Evolutionary conservation across 2,888 invertebrate species (phyloP).

Genomic region (Creontiades dilutus): DNA sequence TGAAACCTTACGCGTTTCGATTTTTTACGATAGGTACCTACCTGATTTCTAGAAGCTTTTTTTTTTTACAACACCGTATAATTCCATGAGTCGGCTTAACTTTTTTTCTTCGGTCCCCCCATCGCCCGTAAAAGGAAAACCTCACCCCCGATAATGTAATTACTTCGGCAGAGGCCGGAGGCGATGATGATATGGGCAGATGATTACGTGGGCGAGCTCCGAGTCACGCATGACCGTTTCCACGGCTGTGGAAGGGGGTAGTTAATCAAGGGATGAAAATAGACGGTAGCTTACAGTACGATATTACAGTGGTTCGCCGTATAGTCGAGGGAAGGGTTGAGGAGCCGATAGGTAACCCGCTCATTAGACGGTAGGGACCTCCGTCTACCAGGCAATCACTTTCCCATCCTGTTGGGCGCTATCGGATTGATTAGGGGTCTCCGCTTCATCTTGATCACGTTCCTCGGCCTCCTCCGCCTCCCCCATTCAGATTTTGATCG

Average conservation of each 20-base stretch:
- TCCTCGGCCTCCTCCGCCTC: constrained; percentile 5
- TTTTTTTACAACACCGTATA: constrained; percentile 22
- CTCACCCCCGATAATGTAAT: constrained; percentile 48
- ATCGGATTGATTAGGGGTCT: constrained; percentile 1
- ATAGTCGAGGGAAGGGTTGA: constrained; percentile 1
- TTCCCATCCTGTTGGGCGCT: constrained; percentile 44
- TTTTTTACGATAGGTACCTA: background rate
- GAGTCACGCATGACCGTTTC: constrained; percentile 54
- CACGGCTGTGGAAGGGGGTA: constrained; percentile 6
- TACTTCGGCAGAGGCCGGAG: constrained; percentile 41
- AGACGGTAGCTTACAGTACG: constrained; percentile 50
- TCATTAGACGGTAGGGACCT: constrained; percentile 47
- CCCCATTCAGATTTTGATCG: constrained; percentile 18
- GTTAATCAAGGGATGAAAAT: constrained; percentile 45
- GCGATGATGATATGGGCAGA: constrained; percentile 52
- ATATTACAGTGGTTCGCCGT: constrained; percentile 26
- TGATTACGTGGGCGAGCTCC: constrained; percentile 43
- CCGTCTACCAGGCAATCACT: constrained; percentile 49
- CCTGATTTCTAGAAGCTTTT: background rate
- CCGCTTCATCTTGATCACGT: constrained; percentile 44
- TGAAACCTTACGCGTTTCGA: constrained; percentile 34
- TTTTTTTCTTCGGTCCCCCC: constrained; percentile 7
- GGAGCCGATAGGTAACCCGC: constrained; percentile 33
- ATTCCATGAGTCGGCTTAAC: constrained; percentile 49
- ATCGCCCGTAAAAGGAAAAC: constrained; percentile 30